Percentiles rank a stretch among this genome's conserved stretches.
Evolutionary conservation across 2,888 invertebrate genomes (phyloP).

Genomic region (Agrochola litura): DNA sequence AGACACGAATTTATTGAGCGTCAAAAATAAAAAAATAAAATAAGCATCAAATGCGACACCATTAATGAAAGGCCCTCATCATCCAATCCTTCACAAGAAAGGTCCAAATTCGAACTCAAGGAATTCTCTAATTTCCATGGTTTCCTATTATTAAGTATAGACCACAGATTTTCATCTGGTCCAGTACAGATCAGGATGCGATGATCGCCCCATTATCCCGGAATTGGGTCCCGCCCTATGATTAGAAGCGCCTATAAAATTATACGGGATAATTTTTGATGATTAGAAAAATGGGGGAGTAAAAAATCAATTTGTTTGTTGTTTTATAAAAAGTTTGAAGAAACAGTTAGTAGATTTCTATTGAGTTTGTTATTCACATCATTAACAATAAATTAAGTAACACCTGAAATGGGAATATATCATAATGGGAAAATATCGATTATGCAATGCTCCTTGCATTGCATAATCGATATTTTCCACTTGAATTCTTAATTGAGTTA

Average conservation of each 20-base stretch:
- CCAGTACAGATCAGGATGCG: slow-evolving; percentile 54
- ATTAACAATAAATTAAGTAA: not conserved
- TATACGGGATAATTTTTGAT: slow-evolving; percentile 55
- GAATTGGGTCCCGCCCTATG: slow-evolving; percentile 67
- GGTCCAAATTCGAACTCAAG: slow-evolving; percentile 33
- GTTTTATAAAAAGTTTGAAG: slow-evolving; percentile 35
- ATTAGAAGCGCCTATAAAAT: slow-evolving; percentile 63
- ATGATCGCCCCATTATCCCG: slow-evolving; percentile 59
- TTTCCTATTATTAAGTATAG: slow-evolving; percentile 58
- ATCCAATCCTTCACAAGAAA: slow-evolving; percentile 44
- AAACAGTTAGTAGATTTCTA: slow-evolving; percentile 5
- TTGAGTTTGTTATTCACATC: not conserved
- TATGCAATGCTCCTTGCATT: too few species aligned
- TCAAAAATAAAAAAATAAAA: not conserved
- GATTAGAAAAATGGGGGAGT: slow-evolving; percentile 42
- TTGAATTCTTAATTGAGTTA: not conserved
- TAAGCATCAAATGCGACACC: slow-evolving; percentile 33
- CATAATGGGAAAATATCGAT: too few species aligned
- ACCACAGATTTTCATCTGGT: slow-evolving; percentile 57
- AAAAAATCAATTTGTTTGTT: slow-evolving; percentile 60
- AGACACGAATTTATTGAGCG: too few species aligned
- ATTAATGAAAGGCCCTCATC: slow-evolving; percentile 1
- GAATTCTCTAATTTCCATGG: slow-evolving; percentile 60
- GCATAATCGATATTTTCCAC: not conserved
- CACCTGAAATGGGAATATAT: not conserved